phyloP scores from a whole-genome alignment of 2,888 invertebrate species.

The Ethmia dodecea region DNA sequence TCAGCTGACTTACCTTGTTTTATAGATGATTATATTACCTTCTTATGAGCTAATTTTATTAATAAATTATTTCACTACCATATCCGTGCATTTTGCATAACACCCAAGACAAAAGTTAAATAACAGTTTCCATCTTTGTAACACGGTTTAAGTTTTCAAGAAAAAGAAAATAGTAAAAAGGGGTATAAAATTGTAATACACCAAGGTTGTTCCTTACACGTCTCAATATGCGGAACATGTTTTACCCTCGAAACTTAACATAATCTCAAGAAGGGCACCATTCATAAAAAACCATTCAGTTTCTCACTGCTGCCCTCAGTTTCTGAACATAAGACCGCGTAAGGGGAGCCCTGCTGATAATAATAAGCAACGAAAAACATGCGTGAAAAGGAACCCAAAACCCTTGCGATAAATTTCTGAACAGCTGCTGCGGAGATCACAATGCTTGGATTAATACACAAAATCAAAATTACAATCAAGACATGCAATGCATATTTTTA shows the following conservation, averaged over 20 bases:
- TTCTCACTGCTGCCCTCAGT: conserved; percentile 53
- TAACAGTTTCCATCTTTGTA: too few relatives aligned
- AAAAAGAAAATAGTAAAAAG: too few relatives aligned
- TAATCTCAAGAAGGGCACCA: conserved; percentile 61
- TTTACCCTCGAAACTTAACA: conserved; percentile 57
- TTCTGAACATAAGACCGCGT: conserved; percentile 45
- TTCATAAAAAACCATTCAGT: conserved; percentile 56
- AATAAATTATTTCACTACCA: too few relatives aligned
- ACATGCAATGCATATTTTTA: conserved; percentile 41
- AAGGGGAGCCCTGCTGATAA: conserved; percentile 64
- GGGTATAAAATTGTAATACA: conserved; percentile 33
- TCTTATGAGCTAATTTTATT: too few relatives aligned
- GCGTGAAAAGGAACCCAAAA: conserved; percentile 62
- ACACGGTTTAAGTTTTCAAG: too few relatives aligned
- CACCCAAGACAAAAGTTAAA: too few relatives aligned
- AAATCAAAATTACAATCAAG: conserved; percentile 50
- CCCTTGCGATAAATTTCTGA: conserved; percentile 56
- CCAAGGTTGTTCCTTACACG: conserved; percentile 47
- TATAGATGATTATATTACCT: too few relatives aligned
- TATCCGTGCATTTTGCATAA: too few relatives aligned
- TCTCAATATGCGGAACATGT: conserved; percentile 52
- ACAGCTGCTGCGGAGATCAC: conserved; percentile 63
- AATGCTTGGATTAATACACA: conserved; percentile 64
- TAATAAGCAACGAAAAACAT: conserved; percentile 62
- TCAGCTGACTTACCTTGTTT: conserved; percentile 4